These are phyloP conservation scores for Mugil cephalus DNA, from an alignment of 2,113 vertebrate genomes.

Conservation along the genomic window DNA sequence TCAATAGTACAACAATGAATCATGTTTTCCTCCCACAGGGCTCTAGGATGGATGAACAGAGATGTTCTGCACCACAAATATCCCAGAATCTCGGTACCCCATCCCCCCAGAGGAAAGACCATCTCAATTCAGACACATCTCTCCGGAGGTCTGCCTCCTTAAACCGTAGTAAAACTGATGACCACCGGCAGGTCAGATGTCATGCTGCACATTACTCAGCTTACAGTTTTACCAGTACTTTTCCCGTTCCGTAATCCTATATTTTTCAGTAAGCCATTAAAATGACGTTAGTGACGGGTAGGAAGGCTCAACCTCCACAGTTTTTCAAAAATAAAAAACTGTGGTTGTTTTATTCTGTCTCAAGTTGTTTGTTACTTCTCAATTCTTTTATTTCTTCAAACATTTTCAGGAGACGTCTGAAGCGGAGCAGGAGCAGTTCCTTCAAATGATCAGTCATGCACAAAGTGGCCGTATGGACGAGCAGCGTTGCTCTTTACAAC, in stretches of 20 bases:
- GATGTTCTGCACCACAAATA: constrained; percentile 69
- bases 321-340: neutral
- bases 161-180: constrained; percentile 34
- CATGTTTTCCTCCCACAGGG: constrained; percentile 56
- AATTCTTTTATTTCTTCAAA: neutral
- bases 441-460: constrained; percentile 85
- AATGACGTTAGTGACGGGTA: neutral
- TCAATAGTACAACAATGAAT: neutral
- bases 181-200: constrained; percentile 50
- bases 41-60: constrained; percentile 79
- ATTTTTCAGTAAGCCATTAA: neutral
- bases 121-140: neutral
- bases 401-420: constrained; percentile 37
- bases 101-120: constrained; percentile 37
- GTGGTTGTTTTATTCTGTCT: neutral
- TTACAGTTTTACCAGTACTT: constrained; percentile 2
- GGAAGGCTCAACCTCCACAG: neutral
- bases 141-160: constrained; percentile 46
- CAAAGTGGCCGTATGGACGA: constrained; percentile 88
- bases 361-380: neutral
- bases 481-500: constrained; percentile 85
- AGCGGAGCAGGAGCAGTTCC: constrained; percentile 84
- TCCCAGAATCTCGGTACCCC: constrained; percentile 44
- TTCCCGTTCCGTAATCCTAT: neutral
- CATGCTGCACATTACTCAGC: neutral